Evolutionary conservation across 2,888 invertebrate genomes (phyloP), one percentile per base, ranked within the genome.

Genomic region (Sturmia bella): DNA sequence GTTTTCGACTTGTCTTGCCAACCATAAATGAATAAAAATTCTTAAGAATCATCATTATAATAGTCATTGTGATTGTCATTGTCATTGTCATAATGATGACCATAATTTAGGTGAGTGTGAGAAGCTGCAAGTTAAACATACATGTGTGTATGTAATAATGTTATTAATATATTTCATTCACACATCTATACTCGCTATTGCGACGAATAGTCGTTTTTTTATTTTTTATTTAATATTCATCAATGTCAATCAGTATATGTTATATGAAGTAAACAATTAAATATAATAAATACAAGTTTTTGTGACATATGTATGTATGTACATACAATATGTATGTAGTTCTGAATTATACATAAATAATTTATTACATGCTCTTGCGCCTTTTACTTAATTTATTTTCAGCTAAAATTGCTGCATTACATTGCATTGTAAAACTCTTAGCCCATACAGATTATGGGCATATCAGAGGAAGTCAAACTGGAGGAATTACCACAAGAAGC

Each of bases 381-480:
- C 61, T 48, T 73, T 64, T 19, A 15, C 54, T 4, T 50, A 50
- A 61, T 82, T 52, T 66, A n/a, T n/a, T 78, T 82, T 78, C 74
- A 78, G 78, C 61, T 70, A 57, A 50, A 59, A 57, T 74, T 37
- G 59, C 63, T 66, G 66, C 59, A 70, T 69, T 77, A 59, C 50
- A 56, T 66, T 52, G 82, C 69, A 74, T 78, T 70, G 66, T 57
- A 37, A 82, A 72, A 56, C 21, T 68, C 32, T 84, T 78, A 76
- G 84, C 84, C 84, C 84, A 81, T 84, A 68, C 79, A 86, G 89
- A 90, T 89, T 90, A 91, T 91, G 91, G 91, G 91, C 89, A 91
- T 91, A 89, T 91, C 91, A 85, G 91, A 91, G 88, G 91, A 91
- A 87, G 89, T 91, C 87, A 91, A 91, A 85, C 89, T 91, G 88